Evolutionary conservation across 2,888 invertebrate species (phyloP), one percentile per base, ranked within the genome.

Genomic region (Athrips mouffetella): DNA sequence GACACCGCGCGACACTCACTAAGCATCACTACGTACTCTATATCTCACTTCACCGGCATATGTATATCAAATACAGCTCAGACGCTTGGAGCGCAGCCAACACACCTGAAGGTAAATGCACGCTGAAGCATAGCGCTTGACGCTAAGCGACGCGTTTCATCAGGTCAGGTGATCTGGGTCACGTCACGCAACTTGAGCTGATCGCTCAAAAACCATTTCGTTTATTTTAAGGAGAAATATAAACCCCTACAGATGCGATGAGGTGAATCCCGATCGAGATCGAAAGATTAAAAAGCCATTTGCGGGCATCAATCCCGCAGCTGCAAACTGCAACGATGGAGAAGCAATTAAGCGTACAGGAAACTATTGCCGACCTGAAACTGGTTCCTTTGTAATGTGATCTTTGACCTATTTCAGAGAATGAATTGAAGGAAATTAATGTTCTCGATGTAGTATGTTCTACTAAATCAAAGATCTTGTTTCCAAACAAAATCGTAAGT

Each of bases 231-330:
- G 15, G 10, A 40, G 40, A 40, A 25, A 40, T 15, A 40, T 25
- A 40, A 39, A 39, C 39, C 23, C 2, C n/a, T 20, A 4, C 40
- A 15, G 25, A 15, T 25, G 40, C 40, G 25, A 25, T 37, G 40
- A 40, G 40, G 40, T 25, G 40, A 23, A 11, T 16, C 33, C 16
- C 33, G 8, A 33, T 40, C 25, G 23, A 13, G 40, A 44, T 44
- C 44, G 44, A 13, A 20, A 44, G 44, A 44, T 44, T 44, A 44
- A 44, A 44, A 44, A 44, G 44, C 44, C 44, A 44, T 44, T 44
- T 44, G 44, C 44, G 30, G 13, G 31, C 20, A 44, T 44, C 44
- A 30, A 31, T 44, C 31, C 33, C 15, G 33, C 15, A 15, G 33
- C 37, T n/a, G 21, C 35, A n/a, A n/a, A 23, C 39, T 40, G 40